phyloP scores from a whole-genome alignment of 1,140 invertebrate species.

The Heliconius hermathena region DNA sequence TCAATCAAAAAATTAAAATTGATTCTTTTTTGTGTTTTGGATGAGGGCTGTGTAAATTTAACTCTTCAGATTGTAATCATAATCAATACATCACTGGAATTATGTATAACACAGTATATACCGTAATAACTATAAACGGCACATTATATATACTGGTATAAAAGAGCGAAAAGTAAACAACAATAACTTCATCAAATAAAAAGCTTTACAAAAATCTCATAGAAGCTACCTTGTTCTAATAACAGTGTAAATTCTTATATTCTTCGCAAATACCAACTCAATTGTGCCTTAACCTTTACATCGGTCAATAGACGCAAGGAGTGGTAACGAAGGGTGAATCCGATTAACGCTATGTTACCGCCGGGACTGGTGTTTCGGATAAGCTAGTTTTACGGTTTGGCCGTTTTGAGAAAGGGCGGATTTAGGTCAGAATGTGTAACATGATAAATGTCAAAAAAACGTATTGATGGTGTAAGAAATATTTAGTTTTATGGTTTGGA shows the following conservation, averaged over 20 bases:
- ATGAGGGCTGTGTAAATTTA: too few species aligned
- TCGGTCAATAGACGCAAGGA: slow-evolving; percentile 25
- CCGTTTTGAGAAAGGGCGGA: slow-evolving; percentile 27
- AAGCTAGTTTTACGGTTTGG: slow-evolving; percentile 24
- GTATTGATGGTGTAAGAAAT: slow-evolving; percentile 1
- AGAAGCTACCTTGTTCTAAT: not conserved
- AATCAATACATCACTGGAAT: too few species aligned
- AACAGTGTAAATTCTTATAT: slow-evolving; percentile 4
- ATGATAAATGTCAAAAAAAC: slow-evolving; percentile 33
- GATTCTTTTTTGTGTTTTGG: too few species aligned
- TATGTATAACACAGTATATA: not conserved
- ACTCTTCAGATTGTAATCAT: too few species aligned
- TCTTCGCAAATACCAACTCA: slow-evolving; percentile 4
- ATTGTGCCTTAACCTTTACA: slow-evolving; percentile 26
- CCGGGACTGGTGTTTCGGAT: slow-evolving; percentile 28
- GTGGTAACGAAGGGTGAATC: slow-evolving; percentile 30
- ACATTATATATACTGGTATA: not conserved
- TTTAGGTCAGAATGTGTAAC: slow-evolving; percentile 33
- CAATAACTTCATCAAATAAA: not conserved
- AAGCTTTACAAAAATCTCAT: not conserved
- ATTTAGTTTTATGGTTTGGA: not conserved
- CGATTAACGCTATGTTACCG: slow-evolving; percentile 38
- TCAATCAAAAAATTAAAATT: too few species aligned
- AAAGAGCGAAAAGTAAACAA: not conserved
- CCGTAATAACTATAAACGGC: too few species aligned